Conservation (phyloP, 2,888 invertebrate species). For the Allygus modestus region DNA sequence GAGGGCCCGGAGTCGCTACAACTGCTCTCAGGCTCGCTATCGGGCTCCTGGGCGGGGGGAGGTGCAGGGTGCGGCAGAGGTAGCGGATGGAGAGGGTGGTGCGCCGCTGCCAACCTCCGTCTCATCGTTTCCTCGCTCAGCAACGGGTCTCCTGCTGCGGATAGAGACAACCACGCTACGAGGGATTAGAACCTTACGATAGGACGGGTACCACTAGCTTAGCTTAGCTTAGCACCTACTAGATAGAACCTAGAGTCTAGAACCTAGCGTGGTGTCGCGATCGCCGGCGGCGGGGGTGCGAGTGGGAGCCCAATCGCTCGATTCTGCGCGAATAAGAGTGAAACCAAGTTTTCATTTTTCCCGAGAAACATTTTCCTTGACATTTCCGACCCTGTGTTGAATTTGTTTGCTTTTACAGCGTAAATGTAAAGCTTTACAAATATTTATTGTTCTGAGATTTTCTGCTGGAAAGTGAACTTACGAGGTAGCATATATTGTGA, state of each 20-base stretch:
- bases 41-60: conserved; percentile 71
- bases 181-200: conserved; percentile 60
- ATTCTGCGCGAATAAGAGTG: too few relatives aligned
- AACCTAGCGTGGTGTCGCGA: neutral
- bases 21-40: conserved; percentile 72
- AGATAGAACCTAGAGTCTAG: neutral
- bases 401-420: too few relatives aligned
- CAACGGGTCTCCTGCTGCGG: conserved; percentile 68
- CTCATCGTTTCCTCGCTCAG: conserved; percentile 70
- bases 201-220: conserved; percentile 20
- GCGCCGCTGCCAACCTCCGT: conserved; percentile 69
- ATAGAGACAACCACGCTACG: conserved; percentile 65
- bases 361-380: too few relatives aligned
- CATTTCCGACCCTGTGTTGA: too few relatives aligned
- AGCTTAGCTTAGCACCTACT: neutral
- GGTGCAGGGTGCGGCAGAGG: conserved; percentile 67
- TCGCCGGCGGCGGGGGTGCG: neutral
- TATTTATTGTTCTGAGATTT: too few relatives aligned
- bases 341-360: too few relatives aligned
- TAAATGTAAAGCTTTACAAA: too few relatives aligned
- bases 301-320: neutral
- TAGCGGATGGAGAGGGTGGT: conserved; percentile 66
- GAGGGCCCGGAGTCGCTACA: conserved; percentile 74
- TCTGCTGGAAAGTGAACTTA: too few relatives aligned
- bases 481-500: too few relatives aligned